phyloP scores from a whole-genome alignment of 2,888 invertebrate genomes.

The Acholoe squamosa region DNA sequence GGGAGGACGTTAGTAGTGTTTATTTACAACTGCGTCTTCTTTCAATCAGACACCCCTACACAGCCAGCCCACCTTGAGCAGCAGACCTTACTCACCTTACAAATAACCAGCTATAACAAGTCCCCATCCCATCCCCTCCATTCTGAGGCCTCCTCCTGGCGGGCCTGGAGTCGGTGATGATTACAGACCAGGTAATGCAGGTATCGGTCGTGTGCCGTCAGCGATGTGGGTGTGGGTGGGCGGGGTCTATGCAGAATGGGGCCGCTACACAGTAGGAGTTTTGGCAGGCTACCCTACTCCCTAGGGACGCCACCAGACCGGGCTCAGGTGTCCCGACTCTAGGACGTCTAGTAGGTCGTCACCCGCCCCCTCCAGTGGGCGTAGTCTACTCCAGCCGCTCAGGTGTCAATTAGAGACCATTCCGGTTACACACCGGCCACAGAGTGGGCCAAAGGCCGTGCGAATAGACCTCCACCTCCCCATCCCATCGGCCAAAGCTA shows the following conservation, averaged over 20 bases:
- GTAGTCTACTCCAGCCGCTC: not conserved
- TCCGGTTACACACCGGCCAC: not conserved
- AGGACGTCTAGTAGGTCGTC: not conserved
- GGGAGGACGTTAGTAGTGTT: too few relatives aligned
- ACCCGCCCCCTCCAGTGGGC: not conserved
- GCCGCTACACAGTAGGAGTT: not conserved
- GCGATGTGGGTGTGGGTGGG: not conserved
- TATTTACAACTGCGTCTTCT: not conserved
- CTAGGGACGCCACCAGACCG: not conserved
- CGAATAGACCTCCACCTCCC: not conserved
- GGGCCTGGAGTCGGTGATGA: not conserved
- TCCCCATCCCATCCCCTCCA: not conserved
- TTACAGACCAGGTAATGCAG: not conserved
- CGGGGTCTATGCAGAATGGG: not conserved
- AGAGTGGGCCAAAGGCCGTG: not conserved
- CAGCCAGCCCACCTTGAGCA: not conserved
- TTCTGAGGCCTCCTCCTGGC: not conserved
- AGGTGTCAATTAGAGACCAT: slow-evolving; percentile 44
- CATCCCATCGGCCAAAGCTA: too few relatives aligned
- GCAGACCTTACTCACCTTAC: not conserved
- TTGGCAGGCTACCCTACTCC: not conserved
- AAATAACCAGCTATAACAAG: not conserved
- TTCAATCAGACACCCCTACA: not conserved
- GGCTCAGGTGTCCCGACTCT: slow-evolving; percentile 5
- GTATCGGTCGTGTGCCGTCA: not conserved